These are phyloP conservation scores for Sylvilagus floridanus DNA, from an alignment of 2,797 vertebrate species.

Conservation along the genomic window DNA sequence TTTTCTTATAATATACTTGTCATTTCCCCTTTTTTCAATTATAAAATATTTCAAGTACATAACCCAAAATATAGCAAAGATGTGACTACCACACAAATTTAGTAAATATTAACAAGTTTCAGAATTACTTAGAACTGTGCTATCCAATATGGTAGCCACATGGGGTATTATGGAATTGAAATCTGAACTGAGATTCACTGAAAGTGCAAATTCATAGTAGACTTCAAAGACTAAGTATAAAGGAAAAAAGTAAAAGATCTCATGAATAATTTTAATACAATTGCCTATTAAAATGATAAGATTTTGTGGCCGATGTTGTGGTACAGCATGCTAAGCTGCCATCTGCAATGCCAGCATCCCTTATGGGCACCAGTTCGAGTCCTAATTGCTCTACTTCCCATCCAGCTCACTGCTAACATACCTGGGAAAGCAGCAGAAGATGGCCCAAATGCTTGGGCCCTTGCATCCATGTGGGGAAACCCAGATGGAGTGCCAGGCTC, in stretches of 20 bases:
- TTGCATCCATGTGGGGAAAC: too few relatives aligned
- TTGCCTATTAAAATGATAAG: slow-evolving; percentile 47
- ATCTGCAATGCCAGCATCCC: too few relatives aligned
- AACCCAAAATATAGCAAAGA: slow-evolving; percentile 26
- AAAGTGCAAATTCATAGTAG: neutral
- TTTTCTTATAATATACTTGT: neutral
- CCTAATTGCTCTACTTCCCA: too few relatives aligned
- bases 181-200: neutral
- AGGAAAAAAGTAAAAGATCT: slow-evolving; percentile 36
- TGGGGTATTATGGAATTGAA: neutral
- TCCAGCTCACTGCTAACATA: too few relatives aligned
- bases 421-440: too few relatives aligned
- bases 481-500: too few relatives aligned
- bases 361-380: too few relatives aligned
- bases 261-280: slow-evolving; percentile 39
- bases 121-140: neutral
- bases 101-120: slow-evolving; percentile 12
- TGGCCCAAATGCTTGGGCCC: too few relatives aligned
- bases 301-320: neutral
- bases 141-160: neutral
- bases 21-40: slow-evolving; percentile 29
- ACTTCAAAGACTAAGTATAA: slow-evolving; percentile 54
- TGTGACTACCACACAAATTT: slow-evolving; percentile 2
- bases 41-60: slow-evolving; percentile 64
- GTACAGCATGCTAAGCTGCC: too few relatives aligned